phyloP scores from a whole-genome alignment of 37 sponge, comb jelly and placozoan genomes.

The Aphrocallistes beatrix region DNA sequence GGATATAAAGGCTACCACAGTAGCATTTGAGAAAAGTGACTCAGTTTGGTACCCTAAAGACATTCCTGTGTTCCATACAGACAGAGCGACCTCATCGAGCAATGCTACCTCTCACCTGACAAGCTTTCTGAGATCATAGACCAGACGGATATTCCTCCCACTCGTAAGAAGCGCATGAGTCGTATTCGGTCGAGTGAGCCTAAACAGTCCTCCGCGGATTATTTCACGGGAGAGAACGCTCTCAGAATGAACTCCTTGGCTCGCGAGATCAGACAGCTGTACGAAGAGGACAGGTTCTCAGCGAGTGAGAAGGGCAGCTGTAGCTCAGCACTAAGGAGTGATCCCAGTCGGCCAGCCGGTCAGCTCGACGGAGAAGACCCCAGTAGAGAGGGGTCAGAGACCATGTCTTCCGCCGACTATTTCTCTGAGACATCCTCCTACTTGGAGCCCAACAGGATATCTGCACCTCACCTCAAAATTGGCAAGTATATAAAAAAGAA shows the following conservation, averaged over 20 bases:
- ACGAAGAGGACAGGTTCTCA: neutral
- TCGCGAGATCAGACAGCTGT: slow-evolving; percentile 11
- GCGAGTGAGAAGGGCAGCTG: neutral
- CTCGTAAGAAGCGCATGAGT: neutral
- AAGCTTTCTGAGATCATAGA: neutral
- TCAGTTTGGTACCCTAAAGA: slow-evolving; percentile 1
- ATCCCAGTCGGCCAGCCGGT: neutral
- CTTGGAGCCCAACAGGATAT: slow-evolving; percentile 14
- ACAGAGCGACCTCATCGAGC: neutral
- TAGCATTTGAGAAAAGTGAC: neutral
- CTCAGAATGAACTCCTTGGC: neutral
- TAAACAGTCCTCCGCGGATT: neutral
- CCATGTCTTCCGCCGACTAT: neutral
- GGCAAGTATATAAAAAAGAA: neutral
- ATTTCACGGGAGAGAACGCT: neutral
- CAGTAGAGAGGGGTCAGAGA: neutral
- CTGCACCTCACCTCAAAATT: neutral
- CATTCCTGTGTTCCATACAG: neutral
- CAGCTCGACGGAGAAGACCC: neutral
- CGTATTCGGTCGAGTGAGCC: neutral
- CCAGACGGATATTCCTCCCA: neutral
- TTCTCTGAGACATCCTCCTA: neutral
- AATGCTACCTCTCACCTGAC: neutral
- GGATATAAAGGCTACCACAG: neutral
- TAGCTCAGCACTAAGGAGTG: neutral